Evolutionary conservation across 2,797 vertebrate genomes (phyloP).

Genomic region (Pipistrellus nathusii): DNA sequence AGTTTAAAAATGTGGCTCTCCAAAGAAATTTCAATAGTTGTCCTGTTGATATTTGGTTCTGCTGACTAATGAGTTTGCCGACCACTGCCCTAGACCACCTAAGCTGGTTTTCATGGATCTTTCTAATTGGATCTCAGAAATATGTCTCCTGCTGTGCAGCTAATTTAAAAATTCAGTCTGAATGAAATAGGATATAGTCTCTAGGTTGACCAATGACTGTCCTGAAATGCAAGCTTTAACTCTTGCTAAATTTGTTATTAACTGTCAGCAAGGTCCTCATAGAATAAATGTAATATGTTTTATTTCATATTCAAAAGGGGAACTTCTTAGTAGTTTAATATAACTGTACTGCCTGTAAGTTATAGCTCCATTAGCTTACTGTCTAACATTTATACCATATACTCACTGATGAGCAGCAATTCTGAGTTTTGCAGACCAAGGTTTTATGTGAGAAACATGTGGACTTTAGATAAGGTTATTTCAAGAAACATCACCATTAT

Average conservation of each 20-base stretch:
- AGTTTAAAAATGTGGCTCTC: no score
- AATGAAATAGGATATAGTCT: slow-evolving; percentile 16
- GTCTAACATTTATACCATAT: not conserved
- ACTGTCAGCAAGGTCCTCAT: not conserved
- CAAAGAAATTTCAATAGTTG: no score
- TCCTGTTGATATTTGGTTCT: no score
- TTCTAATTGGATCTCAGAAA: slow-evolving; percentile 22
- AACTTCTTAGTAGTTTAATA: not conserved
- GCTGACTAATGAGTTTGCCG: no score
- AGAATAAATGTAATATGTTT: not conserved
- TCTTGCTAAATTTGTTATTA: slow-evolving; percentile 3
- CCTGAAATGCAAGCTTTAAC: slow-evolving; percentile 19
- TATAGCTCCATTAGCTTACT: not conserved
- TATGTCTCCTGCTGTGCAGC: not conserved
- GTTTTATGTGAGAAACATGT: not conserved
- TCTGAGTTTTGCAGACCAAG: not conserved
- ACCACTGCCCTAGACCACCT: not conserved
- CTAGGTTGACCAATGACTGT: not conserved
- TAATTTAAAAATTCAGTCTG: slow-evolving; percentile 25
- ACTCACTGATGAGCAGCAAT: not conserved
- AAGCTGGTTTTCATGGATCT: not conserved
- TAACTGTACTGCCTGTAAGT: not conserved
- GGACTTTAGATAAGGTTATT: not conserved
- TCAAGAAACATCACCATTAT: not conserved
- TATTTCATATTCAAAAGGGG: not conserved